Conservation (phyloP, 2,113 vertebrate species). For the Cavia aperea region DNA sequence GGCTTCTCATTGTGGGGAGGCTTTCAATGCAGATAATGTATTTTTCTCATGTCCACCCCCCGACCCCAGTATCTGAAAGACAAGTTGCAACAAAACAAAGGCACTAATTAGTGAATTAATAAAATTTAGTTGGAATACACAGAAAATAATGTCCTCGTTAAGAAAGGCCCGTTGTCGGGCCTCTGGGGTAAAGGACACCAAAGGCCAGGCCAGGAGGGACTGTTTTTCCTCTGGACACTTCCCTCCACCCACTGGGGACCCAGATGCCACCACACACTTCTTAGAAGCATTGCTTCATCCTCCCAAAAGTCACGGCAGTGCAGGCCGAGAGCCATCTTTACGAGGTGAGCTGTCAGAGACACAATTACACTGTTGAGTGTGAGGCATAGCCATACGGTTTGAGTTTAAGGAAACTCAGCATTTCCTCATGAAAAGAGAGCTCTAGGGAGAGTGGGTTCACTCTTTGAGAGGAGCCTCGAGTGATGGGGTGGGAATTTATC, state of each 20-base stretch:
- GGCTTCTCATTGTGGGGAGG: not conserved
- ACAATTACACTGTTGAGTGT: not conserved
- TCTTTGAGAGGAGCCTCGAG: not conserved
- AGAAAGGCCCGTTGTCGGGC: not conserved
- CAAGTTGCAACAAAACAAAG: not conserved
- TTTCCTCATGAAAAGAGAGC: not conserved
- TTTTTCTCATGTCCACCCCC: not conserved
- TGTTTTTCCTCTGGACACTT: not conserved
- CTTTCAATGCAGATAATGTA: not conserved
- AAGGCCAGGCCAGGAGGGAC: fast-evolving
- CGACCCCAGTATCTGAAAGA: not conserved
- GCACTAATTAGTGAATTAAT: not conserved
- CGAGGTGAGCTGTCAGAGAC: constrained; percentile 35
- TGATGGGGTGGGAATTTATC: not conserved
- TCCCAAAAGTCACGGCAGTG: not conserved
- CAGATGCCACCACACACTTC: not conserved
- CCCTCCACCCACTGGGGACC: not conserved
- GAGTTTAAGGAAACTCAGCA: constrained; percentile 16
- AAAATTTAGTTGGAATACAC: not conserved
- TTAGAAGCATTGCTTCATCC: not conserved
- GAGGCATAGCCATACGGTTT: constrained; percentile 38
- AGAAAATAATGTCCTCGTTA: not conserved
- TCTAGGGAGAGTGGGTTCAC: not conserved
- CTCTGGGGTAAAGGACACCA: not conserved
- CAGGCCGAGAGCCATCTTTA: constrained; percentile 45